Percentiles rank a stretch among this genome's conserved stretches.
These are phyloP conservation scores for Drosophila melanica DNA, from an alignment of 1,140 invertebrate species.

Conservation along the genomic window DNA sequence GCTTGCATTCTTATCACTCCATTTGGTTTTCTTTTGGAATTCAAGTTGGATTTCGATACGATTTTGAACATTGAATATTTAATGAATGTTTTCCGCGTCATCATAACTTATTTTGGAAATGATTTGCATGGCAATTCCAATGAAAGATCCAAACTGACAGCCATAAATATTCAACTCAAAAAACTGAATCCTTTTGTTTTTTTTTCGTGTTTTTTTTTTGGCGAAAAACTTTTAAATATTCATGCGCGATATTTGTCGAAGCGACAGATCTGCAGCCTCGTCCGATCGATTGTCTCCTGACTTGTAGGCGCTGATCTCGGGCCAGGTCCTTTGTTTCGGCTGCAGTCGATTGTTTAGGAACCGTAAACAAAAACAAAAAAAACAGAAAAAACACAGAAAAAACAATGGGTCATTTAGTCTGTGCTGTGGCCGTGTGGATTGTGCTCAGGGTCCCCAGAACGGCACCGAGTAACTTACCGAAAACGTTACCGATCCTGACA, in stretches of 20 bases:
- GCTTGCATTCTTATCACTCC: conserved; percentile 11
- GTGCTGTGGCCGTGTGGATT: conserved; percentile 6
- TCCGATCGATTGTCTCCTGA: conserved; percentile 70
- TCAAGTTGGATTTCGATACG: background rate
- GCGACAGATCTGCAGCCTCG: conserved; percentile 67
- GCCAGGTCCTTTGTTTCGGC: conserved; percentile 34
- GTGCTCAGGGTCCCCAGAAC: conserved; percentile 5
- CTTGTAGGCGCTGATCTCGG: conserved; percentile 17
- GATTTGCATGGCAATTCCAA: conserved; percentile 45
- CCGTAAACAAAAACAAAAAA: conserved; percentile 1
- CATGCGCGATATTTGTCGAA: conserved; percentile 78
- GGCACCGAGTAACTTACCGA: conserved; percentile 36
- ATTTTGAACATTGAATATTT: conserved; percentile 3
- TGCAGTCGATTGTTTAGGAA: conserved; percentile 23
- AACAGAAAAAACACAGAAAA: conserved; percentile 38
- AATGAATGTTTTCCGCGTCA: conserved; percentile 14
- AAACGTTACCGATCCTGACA: conserved; percentile 76
- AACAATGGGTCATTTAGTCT: conserved; percentile 78
- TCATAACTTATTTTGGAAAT: conserved; percentile 33
- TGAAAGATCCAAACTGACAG: conserved; percentile 37
- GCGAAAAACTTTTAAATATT: conserved; percentile 71
- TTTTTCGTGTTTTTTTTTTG: conserved; percentile 33
- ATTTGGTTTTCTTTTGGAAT: background rate
- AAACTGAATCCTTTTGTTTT: conserved; percentile 47
- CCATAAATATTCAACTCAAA: conserved; percentile 56